phyloP scores from a whole-genome alignment of 2,797 vertebrate species.

The Aeoliscus strigatus region DNA sequence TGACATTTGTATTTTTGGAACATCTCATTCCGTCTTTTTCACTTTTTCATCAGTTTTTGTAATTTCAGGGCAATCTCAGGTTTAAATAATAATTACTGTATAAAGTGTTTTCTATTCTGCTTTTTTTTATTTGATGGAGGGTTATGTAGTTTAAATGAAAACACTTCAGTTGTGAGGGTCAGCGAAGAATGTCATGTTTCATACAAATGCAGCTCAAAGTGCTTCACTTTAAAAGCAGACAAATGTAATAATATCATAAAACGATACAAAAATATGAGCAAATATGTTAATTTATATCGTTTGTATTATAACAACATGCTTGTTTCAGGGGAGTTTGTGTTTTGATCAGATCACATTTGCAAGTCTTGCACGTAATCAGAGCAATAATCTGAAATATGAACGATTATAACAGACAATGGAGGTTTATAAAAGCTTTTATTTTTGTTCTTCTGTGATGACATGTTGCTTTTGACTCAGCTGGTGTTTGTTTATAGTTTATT shows the following conservation, averaged over 20 bases:
- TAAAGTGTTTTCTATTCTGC: constrained; percentile 41
- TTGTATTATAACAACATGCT: too few species aligned
- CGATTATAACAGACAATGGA: constrained; percentile 5
- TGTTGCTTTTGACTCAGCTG: too few species aligned
- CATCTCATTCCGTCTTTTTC: constrained; percentile 43
- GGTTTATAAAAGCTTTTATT: too few species aligned
- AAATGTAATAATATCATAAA: too few species aligned
- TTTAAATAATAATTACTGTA: constrained; percentile 61
- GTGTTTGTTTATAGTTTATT: too few species aligned
- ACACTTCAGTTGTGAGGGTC: constrained; percentile 27
- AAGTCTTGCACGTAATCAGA: constrained; percentile 3
- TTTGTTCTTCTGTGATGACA: too few species aligned
- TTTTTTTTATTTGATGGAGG: constrained; percentile 37
- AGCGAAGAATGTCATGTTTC: constrained; percentile 16
- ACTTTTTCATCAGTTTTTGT: constrained; percentile 64
- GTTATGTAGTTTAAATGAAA: constrained; percentile 40
- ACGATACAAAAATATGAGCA: too few species aligned
- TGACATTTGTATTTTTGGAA: constrained; percentile 62
- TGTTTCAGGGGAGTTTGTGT: too few species aligned
- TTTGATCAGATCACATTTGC: background rate
- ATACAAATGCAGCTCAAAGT: constrained; percentile 7
- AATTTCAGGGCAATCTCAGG: constrained; percentile 75
- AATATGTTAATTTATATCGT: too few species aligned
- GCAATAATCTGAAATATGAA: constrained; percentile 3
- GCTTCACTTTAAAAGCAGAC: too few species aligned